phyloP scores from a whole-genome alignment of 1,140 invertebrate species.

The Temnothorax longispinosus region DNA sequence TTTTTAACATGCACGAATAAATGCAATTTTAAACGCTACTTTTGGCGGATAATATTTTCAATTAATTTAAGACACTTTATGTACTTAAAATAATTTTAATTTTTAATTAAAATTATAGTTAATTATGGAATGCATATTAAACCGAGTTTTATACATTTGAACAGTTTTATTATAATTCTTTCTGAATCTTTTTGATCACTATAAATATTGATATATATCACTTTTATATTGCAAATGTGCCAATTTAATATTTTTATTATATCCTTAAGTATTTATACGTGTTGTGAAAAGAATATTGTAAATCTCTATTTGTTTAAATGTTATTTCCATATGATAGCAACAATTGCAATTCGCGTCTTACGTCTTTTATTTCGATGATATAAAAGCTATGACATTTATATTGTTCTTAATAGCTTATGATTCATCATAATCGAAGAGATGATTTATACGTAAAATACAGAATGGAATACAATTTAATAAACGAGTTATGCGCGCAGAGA shows the following conservation, averaged over 20 bases:
- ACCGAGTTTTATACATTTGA: not conserved
- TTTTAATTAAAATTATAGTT: not conserved
- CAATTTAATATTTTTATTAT: not conserved
- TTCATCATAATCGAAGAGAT: constrained; percentile 40
- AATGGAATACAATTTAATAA: constrained; percentile 52
- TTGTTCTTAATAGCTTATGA: constrained; percentile 48
- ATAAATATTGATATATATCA: not conserved
- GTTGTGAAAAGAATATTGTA: not conserved
- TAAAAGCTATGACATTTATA: constrained; percentile 19
- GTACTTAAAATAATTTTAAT: not conserved
- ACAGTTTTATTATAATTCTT: not conserved
- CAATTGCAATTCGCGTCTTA: not conserved
- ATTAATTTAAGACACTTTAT: not conserved
- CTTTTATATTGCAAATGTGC: not conserved
- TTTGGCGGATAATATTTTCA: not conserved
- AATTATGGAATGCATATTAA: not conserved
- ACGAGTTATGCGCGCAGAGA: not conserved
- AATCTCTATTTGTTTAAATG: not conserved
- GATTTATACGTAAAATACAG: constrained; percentile 40
- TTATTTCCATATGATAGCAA: not conserved
- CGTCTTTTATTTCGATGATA: constrained; percentile 5
- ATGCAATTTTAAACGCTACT: not conserved
- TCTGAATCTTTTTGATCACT: not conserved
- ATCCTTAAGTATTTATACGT: not conserved
- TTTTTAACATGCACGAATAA: not conserved